Evolutionary conservation across 2,113 vertebrate species (phyloP).

Genomic region (Lampris incognitus): DNA sequence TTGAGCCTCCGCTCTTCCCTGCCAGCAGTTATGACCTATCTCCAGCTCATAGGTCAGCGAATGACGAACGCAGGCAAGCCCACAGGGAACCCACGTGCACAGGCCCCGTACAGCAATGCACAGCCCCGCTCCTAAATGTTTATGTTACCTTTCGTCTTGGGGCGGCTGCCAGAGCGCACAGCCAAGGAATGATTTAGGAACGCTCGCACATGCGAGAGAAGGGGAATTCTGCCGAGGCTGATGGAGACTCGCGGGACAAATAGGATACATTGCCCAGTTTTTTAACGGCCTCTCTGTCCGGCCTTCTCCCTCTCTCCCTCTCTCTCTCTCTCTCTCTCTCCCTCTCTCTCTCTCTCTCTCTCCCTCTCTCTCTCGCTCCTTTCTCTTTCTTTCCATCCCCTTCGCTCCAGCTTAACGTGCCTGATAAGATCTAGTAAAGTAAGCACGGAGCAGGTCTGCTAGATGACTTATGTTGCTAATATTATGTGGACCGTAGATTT

Average conservation of each 20-base stretch:
- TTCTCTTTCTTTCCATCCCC: too few species aligned
- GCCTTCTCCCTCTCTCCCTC: not conserved
- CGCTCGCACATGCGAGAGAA: conserved; percentile 25
- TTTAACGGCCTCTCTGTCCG: conserved; percentile 1
- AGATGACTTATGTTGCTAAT: conserved; percentile 16
- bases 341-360: not conserved
- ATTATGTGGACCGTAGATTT: conserved; percentile 3
- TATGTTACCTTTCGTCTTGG: conserved; percentile 40
- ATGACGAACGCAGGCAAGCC: conserved; percentile 27
- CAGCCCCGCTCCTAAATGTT: conserved; percentile 31
- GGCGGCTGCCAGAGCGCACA: conserved; percentile 31
- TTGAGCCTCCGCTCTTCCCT: conserved; percentile 13
- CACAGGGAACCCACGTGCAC: conserved; percentile 11
- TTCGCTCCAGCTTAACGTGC: conserved; percentile 2
- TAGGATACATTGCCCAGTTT: conserved; percentile 7
- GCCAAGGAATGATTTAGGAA: conserved; percentile 55
- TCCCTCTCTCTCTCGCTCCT: not conserved
- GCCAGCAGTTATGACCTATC: conserved; percentile 14
- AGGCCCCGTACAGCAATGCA: not conserved
- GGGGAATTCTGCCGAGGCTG: conserved; percentile 42
- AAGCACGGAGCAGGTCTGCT: conserved; percentile 10
- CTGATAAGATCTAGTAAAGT: conserved; percentile 34
- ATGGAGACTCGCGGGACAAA: not conserved
- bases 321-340: not conserved
- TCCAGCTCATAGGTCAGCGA: conserved; percentile 11